phyloP scores from a whole-genome alignment of 2,797 vertebrate genomes.

The Anguilla anguilla region DNA sequence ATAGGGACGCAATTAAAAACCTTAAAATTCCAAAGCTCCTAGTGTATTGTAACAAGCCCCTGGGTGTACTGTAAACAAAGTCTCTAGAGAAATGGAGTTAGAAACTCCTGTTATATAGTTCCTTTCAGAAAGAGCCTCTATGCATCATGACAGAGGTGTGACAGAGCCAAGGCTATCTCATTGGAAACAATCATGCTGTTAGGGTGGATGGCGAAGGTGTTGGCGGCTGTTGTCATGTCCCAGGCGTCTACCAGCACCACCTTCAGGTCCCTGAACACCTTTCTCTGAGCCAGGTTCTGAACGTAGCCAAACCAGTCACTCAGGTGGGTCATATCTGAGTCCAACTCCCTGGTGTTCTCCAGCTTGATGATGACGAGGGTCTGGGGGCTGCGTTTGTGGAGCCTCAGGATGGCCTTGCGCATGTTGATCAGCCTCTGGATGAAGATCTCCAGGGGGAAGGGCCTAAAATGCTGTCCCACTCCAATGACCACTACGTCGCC shows the following conservation, averaged over 20 bases:
- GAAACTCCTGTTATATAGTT: neutral
- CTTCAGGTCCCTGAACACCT: neutral
- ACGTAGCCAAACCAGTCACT: neutral
- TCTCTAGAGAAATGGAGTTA: too few species aligned
- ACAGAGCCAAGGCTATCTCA: neutral
- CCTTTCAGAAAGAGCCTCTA: neutral
- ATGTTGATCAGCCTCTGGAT: constrained; percentile 16
- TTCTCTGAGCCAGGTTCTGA: neutral
- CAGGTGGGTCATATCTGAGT: neutral
- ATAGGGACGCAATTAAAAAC: too few species aligned
- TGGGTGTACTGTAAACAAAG: too few species aligned
- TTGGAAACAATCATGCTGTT: neutral
- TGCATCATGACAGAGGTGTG: neutral
- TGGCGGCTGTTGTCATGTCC: neutral
- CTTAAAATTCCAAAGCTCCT: too few species aligned
- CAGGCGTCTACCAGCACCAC: neutral
- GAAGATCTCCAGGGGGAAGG: constrained; percentile 19
- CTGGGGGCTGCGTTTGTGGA: neutral
- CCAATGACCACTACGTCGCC: neutral
- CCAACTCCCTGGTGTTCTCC: constrained; percentile 9
- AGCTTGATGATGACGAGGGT: constrained; percentile 6
- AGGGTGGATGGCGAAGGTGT: neutral
- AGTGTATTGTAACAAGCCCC: too few species aligned
- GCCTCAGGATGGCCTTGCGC: neutral
- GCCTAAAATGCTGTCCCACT: constrained; percentile 1